Evolutionary conservation across 2,888 invertebrate genomes (phyloP), one percentile per base, ranked within the genome.

Genomic region (Fabriciana adippe): DNA sequence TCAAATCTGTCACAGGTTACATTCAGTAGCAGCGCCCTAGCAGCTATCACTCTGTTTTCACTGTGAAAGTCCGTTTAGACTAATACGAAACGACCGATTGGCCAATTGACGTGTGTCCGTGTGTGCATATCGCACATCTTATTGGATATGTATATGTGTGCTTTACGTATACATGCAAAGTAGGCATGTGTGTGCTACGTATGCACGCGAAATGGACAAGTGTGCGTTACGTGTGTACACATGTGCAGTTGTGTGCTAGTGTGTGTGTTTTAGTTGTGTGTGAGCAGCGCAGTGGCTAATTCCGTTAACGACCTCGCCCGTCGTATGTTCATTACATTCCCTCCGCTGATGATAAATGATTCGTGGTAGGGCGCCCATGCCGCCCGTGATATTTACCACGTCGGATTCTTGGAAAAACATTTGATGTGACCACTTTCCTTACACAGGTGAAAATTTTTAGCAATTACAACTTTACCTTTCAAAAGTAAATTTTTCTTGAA

Each of bases 241-340:
- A n/a, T 6, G 16, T 57, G 11, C 15, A 6, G 21, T n/a, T 54
- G 26, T 53, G 56, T 51, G 45, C 54, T 11, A 21, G 47, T 11
- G 56, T 67, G 14, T 53, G 35, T 55, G n/a, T 54, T 18, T 50
- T 21, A 13, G 16, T 14, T 55, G 54, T 53, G 68, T 53, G 62
- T 50, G 55, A 35, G 50, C 60, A 62, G 65, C 66, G 68, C 68
- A 69, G 59, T 67, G 72, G 72, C 72, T 74, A 75, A 76, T 76
- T 74, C 73, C 74, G 72, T 68, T 74, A 74, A 76, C 75, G 75
- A 76, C 65, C 72, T 71, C 73, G 67, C 69, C 68, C 67, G 70
- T 66, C 70, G 66, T 70, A 65, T 64, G 66, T 68, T 72, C 70
- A 67, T 73, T 73, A 72, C 69, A 51, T 64, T 66, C 69, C 70